phyloP scores from a whole-genome alignment of 2,797 vertebrate species.

The Craterocephalus amniculus region DNA sequence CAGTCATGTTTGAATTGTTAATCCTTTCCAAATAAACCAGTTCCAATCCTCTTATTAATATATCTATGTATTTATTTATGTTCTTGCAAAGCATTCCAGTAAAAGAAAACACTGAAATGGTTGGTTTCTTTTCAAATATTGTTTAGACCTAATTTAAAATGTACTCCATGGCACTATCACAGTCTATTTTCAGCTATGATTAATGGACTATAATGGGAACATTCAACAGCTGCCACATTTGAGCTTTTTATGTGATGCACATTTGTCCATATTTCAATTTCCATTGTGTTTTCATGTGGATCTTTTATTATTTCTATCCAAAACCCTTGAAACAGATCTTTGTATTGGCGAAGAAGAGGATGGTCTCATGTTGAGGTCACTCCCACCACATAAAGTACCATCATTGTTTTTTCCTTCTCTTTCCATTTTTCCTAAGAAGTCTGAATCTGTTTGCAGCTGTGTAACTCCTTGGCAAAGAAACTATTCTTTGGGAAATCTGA shows the following conservation, averaged over 20 bases:
- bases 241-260: constrained; percentile 17
- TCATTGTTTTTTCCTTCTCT: constrained; percentile 42
- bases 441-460: constrained; percentile 48
- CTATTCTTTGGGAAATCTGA: constrained; percentile 51
- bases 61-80: background rate
- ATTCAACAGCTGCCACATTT: constrained; percentile 39
- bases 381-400: constrained; percentile 42
- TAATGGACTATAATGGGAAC: constrained; percentile 9
- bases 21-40: background rate
- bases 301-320: constrained; percentile 24
- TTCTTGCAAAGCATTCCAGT: background rate
- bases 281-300: constrained; percentile 10
- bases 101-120: background rate
- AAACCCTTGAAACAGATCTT: constrained; percentile 36
- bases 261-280: constrained; percentile 36
- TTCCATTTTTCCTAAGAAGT: constrained; percentile 19
- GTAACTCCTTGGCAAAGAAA: constrained; percentile 39
- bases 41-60: background rate
- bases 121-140: background rate
- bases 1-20: background rate
- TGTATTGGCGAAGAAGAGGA: constrained; percentile 31
- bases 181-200: constrained; percentile 15
- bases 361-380: constrained; percentile 50
- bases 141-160: background rate
- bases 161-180: background rate